phyloP scores from a whole-genome alignment of 2,888 invertebrate species.

The Tanaodytes sp. region DNA sequence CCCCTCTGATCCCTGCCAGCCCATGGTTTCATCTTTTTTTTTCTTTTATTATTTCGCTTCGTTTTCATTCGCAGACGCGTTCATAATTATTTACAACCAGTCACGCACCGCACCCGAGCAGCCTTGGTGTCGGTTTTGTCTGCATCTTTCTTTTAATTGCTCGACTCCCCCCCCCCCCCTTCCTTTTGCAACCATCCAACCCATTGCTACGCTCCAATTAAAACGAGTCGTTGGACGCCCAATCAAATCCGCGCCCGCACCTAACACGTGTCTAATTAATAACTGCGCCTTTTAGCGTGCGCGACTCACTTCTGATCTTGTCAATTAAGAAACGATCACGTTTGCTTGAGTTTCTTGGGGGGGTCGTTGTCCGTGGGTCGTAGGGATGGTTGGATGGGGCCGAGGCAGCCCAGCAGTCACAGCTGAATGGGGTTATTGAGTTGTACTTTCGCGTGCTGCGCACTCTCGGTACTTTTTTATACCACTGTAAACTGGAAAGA shows the following conservation, averaged over 20 bases:
- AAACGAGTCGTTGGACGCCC: conserved; percentile 61
- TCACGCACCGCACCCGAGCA: conserved; percentile 36
- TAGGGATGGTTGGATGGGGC: no score
- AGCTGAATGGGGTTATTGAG: no score
- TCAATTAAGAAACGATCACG: conserved; percentile 46
- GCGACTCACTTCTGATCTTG: conserved; percentile 34
- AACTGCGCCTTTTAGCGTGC: conserved; percentile 52
- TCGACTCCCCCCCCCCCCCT: no score
- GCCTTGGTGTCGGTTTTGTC: conserved; percentile 31
- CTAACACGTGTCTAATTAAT: conserved; percentile 71
- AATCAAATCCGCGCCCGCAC: conserved; percentile 64
- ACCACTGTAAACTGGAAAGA: no score
- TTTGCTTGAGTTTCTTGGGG: conserved; percentile 4
- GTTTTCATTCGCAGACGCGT: conserved; percentile 32
- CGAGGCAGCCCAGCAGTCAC: no score
- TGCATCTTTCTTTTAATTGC: conserved; percentile 69
- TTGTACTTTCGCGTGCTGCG: no score
- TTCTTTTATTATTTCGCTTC: conserved; percentile 10
- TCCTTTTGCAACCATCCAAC: no score
- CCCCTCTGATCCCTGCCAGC: background rate
- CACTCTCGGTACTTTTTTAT: no score
- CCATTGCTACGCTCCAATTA: no score
- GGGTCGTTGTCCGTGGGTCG: background rate
- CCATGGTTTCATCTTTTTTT: conserved; percentile 4
- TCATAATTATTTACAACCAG: conserved; percentile 56